A percentile compares a stretch with the other conserved stretches of the same genome.
Evolutionary conservation across 2,113 vertebrate genomes (phyloP).

Genomic region (Percina caprodes): DNA sequence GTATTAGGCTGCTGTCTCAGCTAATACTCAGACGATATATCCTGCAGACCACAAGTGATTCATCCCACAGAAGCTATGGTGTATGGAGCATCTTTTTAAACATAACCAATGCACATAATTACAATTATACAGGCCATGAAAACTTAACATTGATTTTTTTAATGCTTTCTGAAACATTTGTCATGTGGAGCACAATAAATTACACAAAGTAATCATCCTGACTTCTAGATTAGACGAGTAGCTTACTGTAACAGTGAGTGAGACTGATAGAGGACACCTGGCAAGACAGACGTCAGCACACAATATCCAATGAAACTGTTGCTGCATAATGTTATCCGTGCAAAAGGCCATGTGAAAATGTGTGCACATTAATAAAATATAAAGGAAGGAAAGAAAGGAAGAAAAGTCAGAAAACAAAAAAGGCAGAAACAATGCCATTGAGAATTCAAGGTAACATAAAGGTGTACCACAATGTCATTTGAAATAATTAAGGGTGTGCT

Average conservation of each 20-base stretch:
- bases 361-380: background rate
- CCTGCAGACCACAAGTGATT: conserved; percentile 68
- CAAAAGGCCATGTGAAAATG: background rate
- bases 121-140: conserved; percentile 1
- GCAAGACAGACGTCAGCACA: conserved; percentile 17
- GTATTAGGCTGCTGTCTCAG: conserved; percentile 51
- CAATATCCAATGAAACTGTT: background rate
- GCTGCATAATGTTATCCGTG: conserved; percentile 13
- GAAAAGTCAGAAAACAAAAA: background rate
- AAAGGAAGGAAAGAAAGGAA: background rate
- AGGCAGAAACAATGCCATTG: background rate
- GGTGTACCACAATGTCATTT: background rate
- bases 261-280: conserved; percentile 30
- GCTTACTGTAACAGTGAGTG: background rate
- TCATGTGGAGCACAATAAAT: background rate
- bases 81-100: background rate
- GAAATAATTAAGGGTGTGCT: background rate
- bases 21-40: conserved; percentile 54
- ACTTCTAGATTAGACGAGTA: background rate
- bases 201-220: conserved; percentile 17
- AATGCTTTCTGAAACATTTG: background rate
- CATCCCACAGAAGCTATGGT: conserved; percentile 34
- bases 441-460: background rate
- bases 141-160: background rate
- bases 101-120: background rate